Base-by-base conservation (phyloP, 2,797 vertebrate genomes). In the Ambastaia sidthimunki region DNA sequence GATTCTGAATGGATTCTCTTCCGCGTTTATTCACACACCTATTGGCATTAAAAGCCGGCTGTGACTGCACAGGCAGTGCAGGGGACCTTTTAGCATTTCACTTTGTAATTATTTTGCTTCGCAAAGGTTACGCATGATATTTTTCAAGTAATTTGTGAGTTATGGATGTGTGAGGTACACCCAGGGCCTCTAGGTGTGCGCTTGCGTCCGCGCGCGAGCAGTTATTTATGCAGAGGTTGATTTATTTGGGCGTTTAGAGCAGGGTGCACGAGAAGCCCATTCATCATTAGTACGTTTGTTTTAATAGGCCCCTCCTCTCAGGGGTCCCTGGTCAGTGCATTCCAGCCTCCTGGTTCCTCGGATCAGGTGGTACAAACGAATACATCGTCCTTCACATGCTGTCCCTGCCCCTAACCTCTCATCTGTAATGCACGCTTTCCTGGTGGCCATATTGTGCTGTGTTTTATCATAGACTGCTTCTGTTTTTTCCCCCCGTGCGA, bases 201-300 rank as follows among this genome's bases (percentile, higher is more conserved):
- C 73, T 55, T 75, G 41, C 72, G 11, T 15, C 31, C 11, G n/a
- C 34, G 41, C 47, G 4, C n/a, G 13, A 60, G 55, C 19, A 25
- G 89, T 85, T 80, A 84, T 92, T 90, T 89, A 89, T 91, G 88
- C 82, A 18, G 87, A 86, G 86, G 87, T 86, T 89, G 87, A 86
- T 74, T 80, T 44, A 82, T 78, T 71, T 23, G 44, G 70, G 44
- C 60, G 1, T 80, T 80, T 74, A 80, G 66, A 73, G 57, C 59
- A 60, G 44, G 41, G 80, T 77, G 47, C 74, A 74, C 74, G 41
- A 74, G 34, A 75, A 74, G 48, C 73, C 68, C 74, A 83, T 82
- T 74, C 57, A 82, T 83, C 79, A 85, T 83, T 80, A 77, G 28
- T 60, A n/a, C 3, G 23, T 80, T 83, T 67, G 71, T 68, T 82